phyloP scores from a whole-genome alignment of 1,140 invertebrate species.

The Popillia japonica region DNA sequence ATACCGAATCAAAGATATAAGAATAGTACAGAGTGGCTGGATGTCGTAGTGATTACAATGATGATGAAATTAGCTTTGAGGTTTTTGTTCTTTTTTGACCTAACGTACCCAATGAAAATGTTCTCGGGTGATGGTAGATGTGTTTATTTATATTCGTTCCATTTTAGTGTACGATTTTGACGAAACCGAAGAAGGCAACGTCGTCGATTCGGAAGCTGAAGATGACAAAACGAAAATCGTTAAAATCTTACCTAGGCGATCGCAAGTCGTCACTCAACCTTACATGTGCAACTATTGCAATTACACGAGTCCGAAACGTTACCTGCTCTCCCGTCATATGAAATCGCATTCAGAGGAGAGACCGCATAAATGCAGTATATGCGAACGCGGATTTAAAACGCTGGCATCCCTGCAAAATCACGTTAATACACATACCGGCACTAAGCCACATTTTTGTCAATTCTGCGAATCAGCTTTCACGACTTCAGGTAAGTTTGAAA shows the following conservation, averaged over 20 bases:
- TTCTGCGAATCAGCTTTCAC: conserved; percentile 93
- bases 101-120: no score
- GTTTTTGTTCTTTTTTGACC: no score
- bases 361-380: conserved; percentile 94
- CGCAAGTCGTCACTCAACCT: conserved; percentile 73
- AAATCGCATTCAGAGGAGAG: conserved; percentile 95
- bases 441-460: conserved; percentile 94
- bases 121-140: no score
- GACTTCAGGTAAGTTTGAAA: conserved; percentile 76
- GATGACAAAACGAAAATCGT: conserved; percentile 76
- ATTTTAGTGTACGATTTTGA: conserved; percentile 71
- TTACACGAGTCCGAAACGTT: conserved; percentile 89
- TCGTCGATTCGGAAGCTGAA: conserved; percentile 71
- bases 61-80: no score
- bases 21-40: no score
- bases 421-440: conserved; percentile 95
- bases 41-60: no score
- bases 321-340: conserved; percentile 91
- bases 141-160: neutral
- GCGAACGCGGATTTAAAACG: conserved; percentile 95
- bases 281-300: conserved; percentile 91
- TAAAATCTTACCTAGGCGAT: conserved; percentile 74
- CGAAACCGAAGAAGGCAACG: conserved; percentile 68
- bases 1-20: no score
- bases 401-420: conserved; percentile 93